phyloP scores from a whole-genome alignment of 2,888 invertebrate species.

The Gastrophysa polygoni region DNA sequence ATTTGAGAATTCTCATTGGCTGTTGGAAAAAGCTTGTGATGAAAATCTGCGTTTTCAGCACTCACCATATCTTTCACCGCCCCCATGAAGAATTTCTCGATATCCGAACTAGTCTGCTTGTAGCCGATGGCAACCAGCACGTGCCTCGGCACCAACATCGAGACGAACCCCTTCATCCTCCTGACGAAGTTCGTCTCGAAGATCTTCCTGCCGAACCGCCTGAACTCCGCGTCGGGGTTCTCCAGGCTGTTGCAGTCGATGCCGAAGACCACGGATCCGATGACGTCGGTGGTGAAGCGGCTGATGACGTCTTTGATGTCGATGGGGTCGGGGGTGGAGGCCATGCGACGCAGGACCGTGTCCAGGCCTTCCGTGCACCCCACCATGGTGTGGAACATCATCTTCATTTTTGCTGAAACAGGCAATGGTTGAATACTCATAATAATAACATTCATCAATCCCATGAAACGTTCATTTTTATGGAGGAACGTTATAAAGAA shows the following conservation, averaged over 20 bases:
- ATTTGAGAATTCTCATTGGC: no score
- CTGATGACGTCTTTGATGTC: constrained; percentile 60
- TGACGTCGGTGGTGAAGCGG: constrained; percentile 65
- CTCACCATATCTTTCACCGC: constrained; percentile 5
- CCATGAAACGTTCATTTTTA: no score
- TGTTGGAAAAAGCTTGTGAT: no score
- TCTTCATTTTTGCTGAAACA: constrained; percentile 63
- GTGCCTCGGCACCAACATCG: constrained; percentile 29
- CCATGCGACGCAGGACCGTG: constrained; percentile 53
- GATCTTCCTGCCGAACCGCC: constrained; percentile 33
- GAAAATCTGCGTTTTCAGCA: no score
- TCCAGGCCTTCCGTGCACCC: constrained; percentile 62
- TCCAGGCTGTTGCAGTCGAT: constrained; percentile 64
- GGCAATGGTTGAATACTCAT: not conserved
- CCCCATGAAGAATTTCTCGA: constrained; percentile 57
- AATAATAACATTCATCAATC: no score
- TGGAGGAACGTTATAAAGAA: no score
- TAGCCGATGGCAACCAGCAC: constrained; percentile 38
- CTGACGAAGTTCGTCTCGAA: constrained; percentile 31
- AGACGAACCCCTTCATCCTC: constrained; percentile 14
- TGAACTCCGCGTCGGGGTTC: constrained; percentile 60
- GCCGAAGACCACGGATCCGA: constrained; percentile 66
- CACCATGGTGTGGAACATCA: constrained; percentile 66
- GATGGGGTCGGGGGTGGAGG: constrained; percentile 46
- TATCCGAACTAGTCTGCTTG: constrained; percentile 35